Percentiles rank a stretch among this genome's conserved stretches.
Evolutionary conservation across 1,140 invertebrate genomes (phyloP).

Genomic region (Brachionus angularis): DNA sequence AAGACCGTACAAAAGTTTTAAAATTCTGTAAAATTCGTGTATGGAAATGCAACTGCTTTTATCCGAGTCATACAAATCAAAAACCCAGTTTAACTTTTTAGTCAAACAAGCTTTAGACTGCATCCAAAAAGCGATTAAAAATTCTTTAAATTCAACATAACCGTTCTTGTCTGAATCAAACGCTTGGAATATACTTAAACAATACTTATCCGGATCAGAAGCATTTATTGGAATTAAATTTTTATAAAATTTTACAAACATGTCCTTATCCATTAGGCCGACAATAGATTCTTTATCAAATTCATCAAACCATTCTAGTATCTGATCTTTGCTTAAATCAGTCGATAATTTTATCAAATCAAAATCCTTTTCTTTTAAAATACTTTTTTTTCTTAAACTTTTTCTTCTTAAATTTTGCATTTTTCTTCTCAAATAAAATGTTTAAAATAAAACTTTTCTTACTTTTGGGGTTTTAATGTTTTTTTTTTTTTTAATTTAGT

Average conservation of each 20-base stretch:
- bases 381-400: no score
- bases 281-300: neutral
- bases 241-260: neutral
- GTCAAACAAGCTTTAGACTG: neutral
- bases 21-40: neutral
- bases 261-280: neutral
- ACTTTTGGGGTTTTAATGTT: no score
- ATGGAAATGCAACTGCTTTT: neutral
- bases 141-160: conserved; percentile 12
- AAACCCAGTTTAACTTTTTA: neutral
- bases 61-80: neutral
- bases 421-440: no score
- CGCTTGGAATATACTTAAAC: neutral
- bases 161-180: neutral
- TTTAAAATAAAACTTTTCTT: no score
- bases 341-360: conserved; percentile 12
- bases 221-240: neutral
- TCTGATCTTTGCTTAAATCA: neutral
- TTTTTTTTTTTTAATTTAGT: no score
- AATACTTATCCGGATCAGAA: neutral
- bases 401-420: no score
- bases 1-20: neutral
- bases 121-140: neutral
- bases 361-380: conserved; percentile 52
- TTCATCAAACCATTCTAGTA: neutral